Conservation (phyloP, 23 tunicate species). For the Oikopleura vanhoeffeni region DNA sequence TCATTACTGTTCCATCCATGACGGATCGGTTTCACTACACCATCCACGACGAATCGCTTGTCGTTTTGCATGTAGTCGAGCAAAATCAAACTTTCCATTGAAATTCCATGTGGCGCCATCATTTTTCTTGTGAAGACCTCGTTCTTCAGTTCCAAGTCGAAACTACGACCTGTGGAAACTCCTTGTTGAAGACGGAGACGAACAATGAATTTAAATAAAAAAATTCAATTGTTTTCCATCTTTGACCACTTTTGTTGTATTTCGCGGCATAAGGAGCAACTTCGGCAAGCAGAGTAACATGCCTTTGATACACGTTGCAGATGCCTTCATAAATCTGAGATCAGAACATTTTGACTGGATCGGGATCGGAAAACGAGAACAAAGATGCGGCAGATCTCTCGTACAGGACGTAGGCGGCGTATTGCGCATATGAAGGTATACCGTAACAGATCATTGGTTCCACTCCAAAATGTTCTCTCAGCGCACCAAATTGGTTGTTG, state of each 20-base stretch:
- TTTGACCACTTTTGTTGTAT: too few species aligned
- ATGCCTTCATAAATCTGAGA: neutral
- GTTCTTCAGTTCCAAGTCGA: neutral
- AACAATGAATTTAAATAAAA: neutral
- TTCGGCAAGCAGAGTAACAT: neutral
- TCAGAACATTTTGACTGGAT: neutral
- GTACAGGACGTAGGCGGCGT: neutral
- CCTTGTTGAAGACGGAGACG: too few species aligned
- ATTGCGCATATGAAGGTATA: neutral
- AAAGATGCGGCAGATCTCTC: neutral
- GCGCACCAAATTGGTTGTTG: neutral
- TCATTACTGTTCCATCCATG: neutral
- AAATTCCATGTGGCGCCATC: neutral
- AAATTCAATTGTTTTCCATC: neutral
- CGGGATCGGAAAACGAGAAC: neutral
- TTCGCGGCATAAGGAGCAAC: neutral
- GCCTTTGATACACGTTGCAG: neutral
- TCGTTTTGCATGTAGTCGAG: neutral
- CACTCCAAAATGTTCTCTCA: neutral
- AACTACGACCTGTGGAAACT: neutral
- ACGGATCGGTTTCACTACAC: neutral
- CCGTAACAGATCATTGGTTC: neutral
- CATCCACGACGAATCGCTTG: neutral
- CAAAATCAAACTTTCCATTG: neutral
- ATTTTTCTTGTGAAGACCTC: neutral